phyloP scores from a whole-genome alignment of 1,140 invertebrate genomes.

The Drosophila novamexicana region DNA sequence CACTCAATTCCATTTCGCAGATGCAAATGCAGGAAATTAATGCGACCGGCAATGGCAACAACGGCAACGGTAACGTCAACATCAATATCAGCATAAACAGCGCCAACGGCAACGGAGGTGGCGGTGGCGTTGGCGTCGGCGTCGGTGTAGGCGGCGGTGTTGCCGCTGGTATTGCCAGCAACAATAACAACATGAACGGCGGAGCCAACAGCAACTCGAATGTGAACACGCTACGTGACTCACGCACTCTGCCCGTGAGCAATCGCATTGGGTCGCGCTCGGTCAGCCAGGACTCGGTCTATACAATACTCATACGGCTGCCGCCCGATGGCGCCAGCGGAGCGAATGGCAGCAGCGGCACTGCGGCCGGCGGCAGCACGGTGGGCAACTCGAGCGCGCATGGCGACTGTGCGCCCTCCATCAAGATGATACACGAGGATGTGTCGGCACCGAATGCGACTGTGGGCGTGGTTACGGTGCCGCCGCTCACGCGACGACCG shows the following conservation, averaged over 20 bases:
- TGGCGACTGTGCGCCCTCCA: constrained; percentile 87
- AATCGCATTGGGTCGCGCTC: constrained; percentile 85
- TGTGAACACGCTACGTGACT: constrained; percentile 83
- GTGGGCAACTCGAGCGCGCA: constrained; percentile 60
- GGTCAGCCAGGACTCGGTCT: constrained; percentile 91
- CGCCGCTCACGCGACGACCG: constrained; percentile 67
- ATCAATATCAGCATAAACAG: constrained; percentile 27
- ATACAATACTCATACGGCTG: constrained; percentile 96
- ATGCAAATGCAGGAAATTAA: constrained; percentile 80
- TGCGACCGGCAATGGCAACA: constrained; percentile 39
- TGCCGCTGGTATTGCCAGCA: not conserved
- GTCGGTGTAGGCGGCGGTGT: constrained; percentile 2
- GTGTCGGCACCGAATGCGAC: constrained; percentile 63
- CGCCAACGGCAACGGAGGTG: constrained; percentile 33
- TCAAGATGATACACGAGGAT: constrained; percentile 94
- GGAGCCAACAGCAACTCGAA: constrained; percentile 20
- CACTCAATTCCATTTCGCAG: constrained; percentile 75
- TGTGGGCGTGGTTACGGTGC: constrained; percentile 63
- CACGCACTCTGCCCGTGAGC: constrained; percentile 85
- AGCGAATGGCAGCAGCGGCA: constrained; percentile 79
- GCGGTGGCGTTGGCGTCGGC: constrained; percentile 4
- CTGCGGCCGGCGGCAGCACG: constrained; percentile 80
- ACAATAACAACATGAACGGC: constrained; percentile 20
- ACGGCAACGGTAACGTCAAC: constrained; percentile 11
- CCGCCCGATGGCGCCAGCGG: constrained; percentile 87